Base-by-base conservation (phyloP, 2,113 vertebrate species). In the Halcyon senegalensis region DNA sequence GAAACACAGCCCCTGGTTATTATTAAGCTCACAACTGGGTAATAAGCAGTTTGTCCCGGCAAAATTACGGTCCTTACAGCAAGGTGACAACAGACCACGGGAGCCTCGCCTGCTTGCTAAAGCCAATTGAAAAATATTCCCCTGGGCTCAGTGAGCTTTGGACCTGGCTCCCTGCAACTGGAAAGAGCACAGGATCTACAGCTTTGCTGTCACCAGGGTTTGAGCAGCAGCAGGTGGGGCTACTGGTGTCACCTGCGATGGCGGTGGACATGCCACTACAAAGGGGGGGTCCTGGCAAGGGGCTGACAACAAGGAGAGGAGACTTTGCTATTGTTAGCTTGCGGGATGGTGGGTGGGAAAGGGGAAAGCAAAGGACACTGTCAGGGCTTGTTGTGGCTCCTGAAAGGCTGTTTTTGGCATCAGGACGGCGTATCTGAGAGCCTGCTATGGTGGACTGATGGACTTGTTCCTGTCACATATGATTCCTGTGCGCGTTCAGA, bases 31-130 rank as follows among this genome's bases (percentile, higher is more conserved):
- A 46, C 84, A 68, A 39, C 60, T 84, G 60, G 56, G 51, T 95
- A 95, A 95, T 91, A 91, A 89, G 95, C 94, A 94, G 80, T 84
- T 86, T 89, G 89, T 95, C 84, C 86, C 69, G 89, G 86, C 41
- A 91, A 95, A 95, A 94, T 96, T 59, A 94, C 1, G 7, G 80
- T 74, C 86, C 86, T 77, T 90, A 59, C 2, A 5, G 46, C 1
- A 11, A 89, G 89, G 64, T 72, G 85, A 83, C 82, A 95, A 78
- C 50, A 88, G n/a, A 87, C 73, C 21, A 46, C 0, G 13, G 53
- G 53, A 94, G 27, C 56, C 66, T 81, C 3, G 16, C 69, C 66
- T 53, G 51, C 66, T 35, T 64, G 44, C 37, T 0, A 48, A 56
- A 93, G 75, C 37, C 10, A 6, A 55, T 5, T 53, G 86, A 77